Conservation (phyloP, 2,797 vertebrate species). For the Halcyon badia region DNA sequence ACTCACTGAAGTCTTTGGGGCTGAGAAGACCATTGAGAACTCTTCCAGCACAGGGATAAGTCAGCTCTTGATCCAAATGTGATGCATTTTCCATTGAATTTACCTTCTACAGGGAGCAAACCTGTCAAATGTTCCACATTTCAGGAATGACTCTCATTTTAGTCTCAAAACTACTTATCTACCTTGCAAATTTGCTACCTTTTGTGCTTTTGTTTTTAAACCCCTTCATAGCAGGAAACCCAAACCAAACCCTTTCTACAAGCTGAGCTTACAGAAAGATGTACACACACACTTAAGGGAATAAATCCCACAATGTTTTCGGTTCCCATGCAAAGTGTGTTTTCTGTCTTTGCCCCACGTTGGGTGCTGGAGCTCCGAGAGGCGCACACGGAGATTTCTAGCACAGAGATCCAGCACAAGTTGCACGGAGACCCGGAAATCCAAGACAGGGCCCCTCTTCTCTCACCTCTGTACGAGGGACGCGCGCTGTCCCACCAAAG, state of each 20-base stretch:
- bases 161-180: constrained; percentile 38
- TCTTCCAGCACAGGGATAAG: background rate
- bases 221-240: background rate
- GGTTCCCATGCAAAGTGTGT: background rate
- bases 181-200: background rate
- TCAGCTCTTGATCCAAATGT: background rate
- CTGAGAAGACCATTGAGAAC: constrained; percentile 1
- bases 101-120: background rate
- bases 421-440: background rate
- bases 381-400: background rate
- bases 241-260: background rate
- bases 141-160: constrained; percentile 30
- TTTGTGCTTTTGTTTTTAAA: constrained; percentile 5
- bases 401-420: background rate
- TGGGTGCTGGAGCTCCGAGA: background rate
- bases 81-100: background rate
- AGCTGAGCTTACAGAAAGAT: background rate
- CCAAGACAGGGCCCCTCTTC: background rate
- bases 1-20: background rate
- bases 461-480: background rate
- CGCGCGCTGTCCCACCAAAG: background rate
- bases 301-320: background rate
- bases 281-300: background rate
- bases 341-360: background rate
- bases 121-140: background rate